A percentile compares a stretch with the other conserved stretches of the same genome.
phyloP scores from a whole-genome alignment of 2,113 vertebrate species.

The Excalfactoria chinensis region DNA sequence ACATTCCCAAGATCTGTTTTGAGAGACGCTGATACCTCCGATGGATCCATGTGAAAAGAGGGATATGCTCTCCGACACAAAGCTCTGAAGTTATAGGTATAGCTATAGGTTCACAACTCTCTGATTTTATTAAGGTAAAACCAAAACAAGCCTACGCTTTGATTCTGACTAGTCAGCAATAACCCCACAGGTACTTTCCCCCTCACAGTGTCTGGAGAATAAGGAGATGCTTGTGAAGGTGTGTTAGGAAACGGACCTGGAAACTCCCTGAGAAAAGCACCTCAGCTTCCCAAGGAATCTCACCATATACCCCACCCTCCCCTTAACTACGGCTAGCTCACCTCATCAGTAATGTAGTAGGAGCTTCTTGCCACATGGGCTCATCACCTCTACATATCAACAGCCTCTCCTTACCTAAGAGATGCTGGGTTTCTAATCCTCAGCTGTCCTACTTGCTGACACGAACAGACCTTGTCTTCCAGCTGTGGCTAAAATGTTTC shows the following conservation, averaged over 20 bases:
- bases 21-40: neutral
- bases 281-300: neutral
- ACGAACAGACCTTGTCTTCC: neutral
- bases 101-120: neutral
- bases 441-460: neutral
- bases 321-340: neutral
- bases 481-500: neutral
- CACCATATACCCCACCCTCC: neutral
- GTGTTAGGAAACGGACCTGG: neutral
- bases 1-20: neutral
- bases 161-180: neutral
- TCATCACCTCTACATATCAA: rapidly evolving
- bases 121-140: neutral
- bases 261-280: neutral
- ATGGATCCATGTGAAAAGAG: neutral
- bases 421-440: neutral
- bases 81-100: rapidly evolving
- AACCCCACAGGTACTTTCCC: neutral
- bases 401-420: neutral
- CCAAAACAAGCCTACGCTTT: neutral
- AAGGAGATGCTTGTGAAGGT: neutral
- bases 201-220: neutral
- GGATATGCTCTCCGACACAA: neutral
- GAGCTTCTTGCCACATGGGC: neutral
- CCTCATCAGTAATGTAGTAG: neutral